Conservation (phyloP, 2,113 vertebrate genomes). For the Capra hircus region DNA sequence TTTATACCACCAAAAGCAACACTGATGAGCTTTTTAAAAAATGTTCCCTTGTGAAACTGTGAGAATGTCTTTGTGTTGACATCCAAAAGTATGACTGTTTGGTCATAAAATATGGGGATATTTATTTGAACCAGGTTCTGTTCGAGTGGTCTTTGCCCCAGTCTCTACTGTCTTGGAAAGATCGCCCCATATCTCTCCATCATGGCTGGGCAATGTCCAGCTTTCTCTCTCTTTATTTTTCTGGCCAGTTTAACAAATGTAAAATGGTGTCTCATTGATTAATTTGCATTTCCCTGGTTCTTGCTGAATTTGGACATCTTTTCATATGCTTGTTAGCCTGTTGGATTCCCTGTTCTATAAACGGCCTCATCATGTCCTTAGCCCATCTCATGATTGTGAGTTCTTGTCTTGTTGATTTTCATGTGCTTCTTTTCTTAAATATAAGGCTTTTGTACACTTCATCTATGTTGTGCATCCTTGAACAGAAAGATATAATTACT, state of each 20-base stretch:
- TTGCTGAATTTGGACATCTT: not conserved
- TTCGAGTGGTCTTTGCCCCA: not conserved
- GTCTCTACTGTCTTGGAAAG: not conserved
- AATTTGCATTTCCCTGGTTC: not conserved
- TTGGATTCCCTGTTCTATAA: not conserved
- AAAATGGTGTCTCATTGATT: not conserved
- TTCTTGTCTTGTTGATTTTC: slow-evolving; percentile 4
- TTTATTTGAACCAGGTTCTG: not conserved
- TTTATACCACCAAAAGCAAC: not conserved
- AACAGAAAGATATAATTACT: not conserved
- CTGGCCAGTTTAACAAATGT: not conserved
- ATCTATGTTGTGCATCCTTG: not conserved
- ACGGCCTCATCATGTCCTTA: not conserved
- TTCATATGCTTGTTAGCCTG: not conserved
- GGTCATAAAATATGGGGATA: not conserved
- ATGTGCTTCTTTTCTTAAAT: not conserved
- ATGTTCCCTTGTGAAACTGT: not conserved
- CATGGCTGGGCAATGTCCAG: too few species aligned
- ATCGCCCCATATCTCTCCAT: not conserved
- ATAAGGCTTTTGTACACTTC: not conserved
- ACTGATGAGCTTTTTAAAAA: not conserved
- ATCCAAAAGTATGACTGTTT: not conserved
- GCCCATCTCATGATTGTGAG: not conserved
- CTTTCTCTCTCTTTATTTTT: not conserved
- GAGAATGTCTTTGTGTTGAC: not conserved